These are phyloP conservation scores for Drosophila mayri DNA, from an alignment of 1,140 invertebrate species.

Conservation along the genomic window DNA sequence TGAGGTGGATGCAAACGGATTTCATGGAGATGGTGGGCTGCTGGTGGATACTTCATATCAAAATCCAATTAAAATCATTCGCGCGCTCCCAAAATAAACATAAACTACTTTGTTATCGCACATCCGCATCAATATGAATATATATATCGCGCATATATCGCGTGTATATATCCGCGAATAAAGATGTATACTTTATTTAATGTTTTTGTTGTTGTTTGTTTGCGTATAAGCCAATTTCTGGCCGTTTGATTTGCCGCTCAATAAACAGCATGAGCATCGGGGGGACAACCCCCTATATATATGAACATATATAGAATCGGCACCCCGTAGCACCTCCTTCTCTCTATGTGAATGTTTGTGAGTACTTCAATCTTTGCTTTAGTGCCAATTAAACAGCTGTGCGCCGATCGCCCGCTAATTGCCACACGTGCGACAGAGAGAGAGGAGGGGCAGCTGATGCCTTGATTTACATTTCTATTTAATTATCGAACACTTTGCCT, in stretches of 20 bases:
- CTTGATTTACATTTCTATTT: constrained; percentile 60
- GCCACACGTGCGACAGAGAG: constrained; percentile 39
- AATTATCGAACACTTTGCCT: constrained; percentile 67
- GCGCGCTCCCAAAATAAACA: constrained; percentile 64
- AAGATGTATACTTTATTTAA: constrained; percentile 33
- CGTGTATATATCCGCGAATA: constrained; percentile 19
- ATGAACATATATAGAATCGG: no score
- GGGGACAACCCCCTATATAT: constrained; percentile 29
- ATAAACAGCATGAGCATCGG: constrained; percentile 27
- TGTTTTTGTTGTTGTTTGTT: constrained; percentile 43
- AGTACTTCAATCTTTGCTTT: constrained; percentile 36
- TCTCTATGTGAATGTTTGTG: background rate
- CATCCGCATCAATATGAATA: constrained; percentile 34
- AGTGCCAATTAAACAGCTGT: constrained; percentile 61
- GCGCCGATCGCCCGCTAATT: constrained; percentile 49
- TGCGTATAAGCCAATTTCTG: constrained; percentile 22
- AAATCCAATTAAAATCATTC: constrained; percentile 80
- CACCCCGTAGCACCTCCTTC: no score
- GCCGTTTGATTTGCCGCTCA: constrained; percentile 33
- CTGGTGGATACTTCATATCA: constrained; percentile 56
- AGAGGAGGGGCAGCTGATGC: constrained; percentile 14
- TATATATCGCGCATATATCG: constrained; percentile 5
- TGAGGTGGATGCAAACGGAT: constrained; percentile 17
- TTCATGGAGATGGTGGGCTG: constrained; percentile 33
- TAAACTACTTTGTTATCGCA: constrained; percentile 39